These are phyloP conservation scores for Ephydatia muelleri DNA, from an alignment of 37 sponge, comb jelly and placozoan species.

Conservation along the genomic window DNA sequence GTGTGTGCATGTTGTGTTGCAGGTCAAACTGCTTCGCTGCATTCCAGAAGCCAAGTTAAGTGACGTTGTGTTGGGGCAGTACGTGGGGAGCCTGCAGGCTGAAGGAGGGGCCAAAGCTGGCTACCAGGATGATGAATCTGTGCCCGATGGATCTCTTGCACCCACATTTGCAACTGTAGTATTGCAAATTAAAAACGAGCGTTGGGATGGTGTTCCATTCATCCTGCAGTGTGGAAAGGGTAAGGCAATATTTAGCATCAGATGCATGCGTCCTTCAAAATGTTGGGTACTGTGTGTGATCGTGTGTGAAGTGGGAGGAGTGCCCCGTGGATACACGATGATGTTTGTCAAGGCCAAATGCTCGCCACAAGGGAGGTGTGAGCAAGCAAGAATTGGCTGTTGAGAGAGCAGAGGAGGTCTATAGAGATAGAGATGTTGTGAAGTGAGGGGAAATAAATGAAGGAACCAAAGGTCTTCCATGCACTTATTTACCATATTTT, in stretches of 20 bases:
- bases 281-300: neutral
- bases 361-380: too few species aligned
- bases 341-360: too few species aligned
- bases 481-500: too few species aligned
- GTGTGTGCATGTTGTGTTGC: neutral
- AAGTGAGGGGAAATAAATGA: too few species aligned
- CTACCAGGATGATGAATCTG: conserved; percentile 93
- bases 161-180: conserved; percentile 94
- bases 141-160: conserved; percentile 85
- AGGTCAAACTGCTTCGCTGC: conserved; percentile 93
- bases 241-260: too few species aligned
- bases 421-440: too few species aligned
- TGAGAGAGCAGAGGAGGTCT: too few species aligned
- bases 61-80: conserved; percentile 94
- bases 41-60: conserved; percentile 76
- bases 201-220: conserved; percentile 99
- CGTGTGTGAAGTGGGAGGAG: neutral
- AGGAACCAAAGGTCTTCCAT: too few species aligned
- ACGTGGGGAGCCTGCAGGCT: conserved; percentile 88
- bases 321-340: neutral
- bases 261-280: neutral
- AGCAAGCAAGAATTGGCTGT: too few species aligned
- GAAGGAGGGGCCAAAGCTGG: conserved; percentile 85
- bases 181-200: conserved; percentile 82
- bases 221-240: conserved; percentile 96